Conservation (phyloP, 2,113 vertebrate species). For the Microcebus ravelobensis region DNA sequence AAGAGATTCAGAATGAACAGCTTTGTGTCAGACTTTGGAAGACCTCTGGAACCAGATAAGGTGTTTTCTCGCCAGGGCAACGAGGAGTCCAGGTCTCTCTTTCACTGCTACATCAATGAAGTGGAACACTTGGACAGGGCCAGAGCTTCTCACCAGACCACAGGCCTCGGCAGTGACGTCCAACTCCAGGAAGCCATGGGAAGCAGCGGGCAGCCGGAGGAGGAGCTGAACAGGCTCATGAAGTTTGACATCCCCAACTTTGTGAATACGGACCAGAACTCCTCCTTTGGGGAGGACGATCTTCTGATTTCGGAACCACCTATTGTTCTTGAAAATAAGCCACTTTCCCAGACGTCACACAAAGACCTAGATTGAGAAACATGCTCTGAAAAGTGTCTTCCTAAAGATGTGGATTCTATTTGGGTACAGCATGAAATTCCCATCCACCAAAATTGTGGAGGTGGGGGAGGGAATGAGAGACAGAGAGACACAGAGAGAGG, state of each 20-base stretch:
- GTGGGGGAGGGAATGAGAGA: not conserved
- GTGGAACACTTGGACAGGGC: slow-evolving; percentile 83
- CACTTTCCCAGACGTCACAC: slow-evolving; percentile 73
- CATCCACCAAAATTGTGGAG: not conserved
- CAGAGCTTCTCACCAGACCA: slow-evolving; percentile 72
- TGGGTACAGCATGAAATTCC: slow-evolving; percentile 8
- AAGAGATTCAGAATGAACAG: slow-evolving; percentile 89
- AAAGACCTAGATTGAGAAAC: slow-evolving; percentile 79
- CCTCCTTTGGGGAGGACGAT: slow-evolving; percentile 90
- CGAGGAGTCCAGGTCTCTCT: slow-evolving; percentile 89
- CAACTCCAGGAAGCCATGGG: slow-evolving; percentile 79
- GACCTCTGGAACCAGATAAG: slow-evolving; percentile 84
- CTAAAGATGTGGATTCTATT: not conserved
- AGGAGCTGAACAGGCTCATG: slow-evolving; percentile 84
- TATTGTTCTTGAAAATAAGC: slow-evolving; percentile 86
- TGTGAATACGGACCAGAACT: slow-evolving; percentile 91
- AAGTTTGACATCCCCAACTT: slow-evolving; percentile 96
- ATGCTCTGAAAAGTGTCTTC: not conserved
- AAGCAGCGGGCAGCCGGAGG: slow-evolving; percentile 70
- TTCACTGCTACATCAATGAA: slow-evolving; percentile 92
- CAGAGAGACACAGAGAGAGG: not conserved
- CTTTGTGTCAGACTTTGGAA: slow-evolving; percentile 88
- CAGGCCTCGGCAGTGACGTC: slow-evolving; percentile 71
- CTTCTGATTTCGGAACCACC: slow-evolving; percentile 90
- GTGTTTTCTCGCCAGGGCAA: slow-evolving; percentile 86